Conservation (phyloP, 2,797 vertebrate genomes). For the Tauraco hartlaubi region DNA sequence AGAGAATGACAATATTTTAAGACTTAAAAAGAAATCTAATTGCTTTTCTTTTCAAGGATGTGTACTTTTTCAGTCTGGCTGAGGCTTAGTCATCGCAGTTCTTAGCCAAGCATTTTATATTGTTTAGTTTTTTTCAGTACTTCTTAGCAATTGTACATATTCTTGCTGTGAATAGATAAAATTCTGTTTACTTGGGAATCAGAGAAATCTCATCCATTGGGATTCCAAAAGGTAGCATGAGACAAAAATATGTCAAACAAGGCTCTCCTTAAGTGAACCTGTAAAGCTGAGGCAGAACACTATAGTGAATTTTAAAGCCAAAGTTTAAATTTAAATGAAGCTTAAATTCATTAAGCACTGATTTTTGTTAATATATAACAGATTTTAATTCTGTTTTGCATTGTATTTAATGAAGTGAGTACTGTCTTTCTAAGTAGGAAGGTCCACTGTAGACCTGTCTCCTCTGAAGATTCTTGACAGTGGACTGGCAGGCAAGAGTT, state of each 20-base stretch:
- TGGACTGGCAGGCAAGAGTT: neutral
- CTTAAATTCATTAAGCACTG: neutral
- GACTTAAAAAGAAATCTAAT: neutral
- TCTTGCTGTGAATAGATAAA: neutral
- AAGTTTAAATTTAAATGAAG: neutral
- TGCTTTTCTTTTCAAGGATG: neutral
- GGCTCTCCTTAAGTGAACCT: neutral
- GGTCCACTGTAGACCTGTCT: neutral
- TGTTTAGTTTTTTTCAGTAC: neutral
- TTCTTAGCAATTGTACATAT: neutral
- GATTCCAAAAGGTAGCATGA: neutral
- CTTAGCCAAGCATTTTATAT: neutral
- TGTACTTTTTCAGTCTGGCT: neutral
- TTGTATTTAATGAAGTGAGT: neutral
- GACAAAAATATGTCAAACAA: neutral
- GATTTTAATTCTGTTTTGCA: neutral
- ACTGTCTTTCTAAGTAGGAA: neutral
- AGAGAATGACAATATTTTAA: neutral
- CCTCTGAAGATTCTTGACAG: neutral
- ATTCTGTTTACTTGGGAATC: neutral
- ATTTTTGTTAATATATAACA: neutral
- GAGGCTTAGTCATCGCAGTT: neutral
- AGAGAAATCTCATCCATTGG: neutral
- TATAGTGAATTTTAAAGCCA: neutral
- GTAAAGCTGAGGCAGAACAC: neutral